phyloP scores from a whole-genome alignment of 2,797 vertebrate species.

The Tauraco hartlaubi region DNA sequence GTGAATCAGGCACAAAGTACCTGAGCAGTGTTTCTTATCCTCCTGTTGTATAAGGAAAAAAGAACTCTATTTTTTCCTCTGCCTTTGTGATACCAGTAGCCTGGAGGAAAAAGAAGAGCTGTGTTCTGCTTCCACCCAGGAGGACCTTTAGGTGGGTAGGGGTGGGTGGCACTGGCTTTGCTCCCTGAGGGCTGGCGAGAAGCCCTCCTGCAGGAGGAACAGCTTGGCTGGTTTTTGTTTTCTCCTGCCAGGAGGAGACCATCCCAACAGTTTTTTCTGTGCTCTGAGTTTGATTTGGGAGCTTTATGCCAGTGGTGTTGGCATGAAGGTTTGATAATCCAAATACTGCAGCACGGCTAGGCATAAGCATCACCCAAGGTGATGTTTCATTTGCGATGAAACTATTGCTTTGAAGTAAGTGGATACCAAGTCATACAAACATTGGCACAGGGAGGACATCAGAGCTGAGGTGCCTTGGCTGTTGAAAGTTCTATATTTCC shows the following conservation, averaged over 20 bases:
- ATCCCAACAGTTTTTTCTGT: background rate
- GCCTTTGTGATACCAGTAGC: background rate
- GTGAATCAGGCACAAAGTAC: background rate
- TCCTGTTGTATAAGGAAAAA: background rate
- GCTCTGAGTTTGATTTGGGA: background rate
- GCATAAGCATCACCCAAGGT: background rate
- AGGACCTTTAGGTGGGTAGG: background rate
- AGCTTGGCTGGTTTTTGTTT: background rate
- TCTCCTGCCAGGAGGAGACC: background rate
- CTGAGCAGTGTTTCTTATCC: background rate
- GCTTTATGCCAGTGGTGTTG: background rate
- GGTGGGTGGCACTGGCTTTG: background rate
- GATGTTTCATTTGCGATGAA: background rate
- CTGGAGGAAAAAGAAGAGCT: background rate
- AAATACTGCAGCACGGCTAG: background rate
- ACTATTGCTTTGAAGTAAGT: conserved; percentile 2
- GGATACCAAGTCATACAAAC: background rate
- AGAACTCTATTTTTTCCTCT: background rate
- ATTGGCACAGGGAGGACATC: background rate
- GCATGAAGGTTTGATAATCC: background rate
- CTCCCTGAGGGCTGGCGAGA: background rate
- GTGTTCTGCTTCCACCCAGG: background rate
- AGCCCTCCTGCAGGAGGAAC: background rate
- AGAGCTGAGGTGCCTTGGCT: background rate
- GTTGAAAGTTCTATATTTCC: background rate